Base-by-base conservation (phyloP, 2,797 vertebrate genomes). In the Anguilla megastoma region DNA sequence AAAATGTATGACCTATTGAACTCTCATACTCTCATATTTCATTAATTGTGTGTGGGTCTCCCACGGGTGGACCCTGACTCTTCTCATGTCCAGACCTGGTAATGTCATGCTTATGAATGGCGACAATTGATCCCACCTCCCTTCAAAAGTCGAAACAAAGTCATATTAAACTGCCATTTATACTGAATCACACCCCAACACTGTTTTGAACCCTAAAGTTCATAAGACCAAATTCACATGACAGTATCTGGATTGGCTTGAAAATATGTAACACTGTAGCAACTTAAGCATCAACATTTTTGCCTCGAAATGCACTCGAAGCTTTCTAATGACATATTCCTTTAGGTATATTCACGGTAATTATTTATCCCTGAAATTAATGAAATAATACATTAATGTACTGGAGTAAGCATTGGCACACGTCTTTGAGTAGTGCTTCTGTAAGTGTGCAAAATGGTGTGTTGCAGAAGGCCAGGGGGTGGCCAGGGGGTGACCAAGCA, bases 401-500 rank as follows among this genome's bases (percentile, higher is more conserved):
- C 7, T 41, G 56, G 84, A 41, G 36, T 27, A 33, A 24, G 86
- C 71, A 48, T 85, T 69, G 60, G 63, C 82, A 58, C 41, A 58
- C 54, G 58, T 76, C 85, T 6, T 85, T 87, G 85, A 86, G 69
- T 89, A 85, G 87, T 87, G 91, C 86, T 74, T 45, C 86, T 84
- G 41, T 63, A 54, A 86, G 86, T 71, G 52, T 41, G 79, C 50
- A 87, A 71, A 76, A 63, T 87, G 88, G 58, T 85, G 85, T 48
- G 84, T 27, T 14, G 12, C 48, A 48, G 56, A 21, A 84, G 10
- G 48, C 63, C 27, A 30, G 30, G 69, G 33, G 14, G 50, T 3
- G 50, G 52, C 33, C 6, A 56, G 86, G n/a, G 6, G 8, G 24
- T 36, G 36, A 79, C 21, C 1, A n/a, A 24, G 66, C 18, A 14